A percentile compares a stretch with the other conserved stretches of the same genome.
Conservation (phyloP, 2,797 vertebrate species). For the Antrozous pallidus region DNA sequence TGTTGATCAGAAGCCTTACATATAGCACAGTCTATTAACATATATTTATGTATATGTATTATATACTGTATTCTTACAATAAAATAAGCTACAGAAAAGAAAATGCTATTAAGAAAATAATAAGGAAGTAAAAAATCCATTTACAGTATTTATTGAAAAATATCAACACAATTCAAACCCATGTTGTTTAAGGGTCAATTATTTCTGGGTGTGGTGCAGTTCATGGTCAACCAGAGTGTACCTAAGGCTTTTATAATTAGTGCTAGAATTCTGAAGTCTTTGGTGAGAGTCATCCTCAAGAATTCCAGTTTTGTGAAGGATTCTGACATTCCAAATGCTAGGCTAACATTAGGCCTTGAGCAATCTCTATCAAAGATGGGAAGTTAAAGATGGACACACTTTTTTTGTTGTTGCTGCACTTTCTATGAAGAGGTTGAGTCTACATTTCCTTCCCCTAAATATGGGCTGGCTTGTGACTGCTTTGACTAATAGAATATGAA, state of each 20-base stretch:
- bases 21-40: background rate
- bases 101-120: background rate
- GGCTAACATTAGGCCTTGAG: background rate
- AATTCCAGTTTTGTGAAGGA: constrained; percentile 13
- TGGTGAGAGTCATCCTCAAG: background rate
- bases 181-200: background rate
- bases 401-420: background rate
- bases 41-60: background rate
- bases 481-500: background rate
- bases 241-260: background rate
- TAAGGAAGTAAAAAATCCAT: background rate
- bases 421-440: background rate
- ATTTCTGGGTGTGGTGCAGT: background rate
- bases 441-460: background rate
- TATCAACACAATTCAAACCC: background rate
- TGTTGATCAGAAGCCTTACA: background rate
- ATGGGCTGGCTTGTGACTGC: background rate
- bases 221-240: background rate
- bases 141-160: background rate
- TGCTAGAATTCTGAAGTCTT: background rate
- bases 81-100: background rate
- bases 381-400: background rate
- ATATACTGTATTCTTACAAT: background rate
- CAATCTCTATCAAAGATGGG: background rate
- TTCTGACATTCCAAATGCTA: background rate